These are phyloP conservation scores for Microtus ochrogaster DNA, from an alignment of 2,113 vertebrate species.

Conservation along the genomic window DNA sequence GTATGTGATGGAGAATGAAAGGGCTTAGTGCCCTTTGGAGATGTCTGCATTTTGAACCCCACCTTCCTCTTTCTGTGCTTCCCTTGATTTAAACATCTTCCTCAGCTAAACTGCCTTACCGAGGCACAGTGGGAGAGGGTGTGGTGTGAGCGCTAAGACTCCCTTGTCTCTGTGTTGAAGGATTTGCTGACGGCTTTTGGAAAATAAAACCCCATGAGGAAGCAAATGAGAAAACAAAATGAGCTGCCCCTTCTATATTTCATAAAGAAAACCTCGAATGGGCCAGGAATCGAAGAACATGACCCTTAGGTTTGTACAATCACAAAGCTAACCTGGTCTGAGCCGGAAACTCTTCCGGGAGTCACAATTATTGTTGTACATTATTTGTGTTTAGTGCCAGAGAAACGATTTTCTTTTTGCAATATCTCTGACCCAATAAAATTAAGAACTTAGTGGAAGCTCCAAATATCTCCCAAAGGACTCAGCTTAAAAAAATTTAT, in stretches of 20 bases:
- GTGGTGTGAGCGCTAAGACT: background rate
- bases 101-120: background rate
- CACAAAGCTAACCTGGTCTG: background rate
- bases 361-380: slow-evolving; percentile 28
- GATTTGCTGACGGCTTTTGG: background rate
- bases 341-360: background rate
- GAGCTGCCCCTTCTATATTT: background rate
- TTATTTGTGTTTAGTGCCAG: slow-evolving; percentile 60
- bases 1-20: background rate
- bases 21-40: background rate
- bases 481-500: slow-evolving; percentile 60
- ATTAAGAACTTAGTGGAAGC: slow-evolving; percentile 61
- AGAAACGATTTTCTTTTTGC: slow-evolving; percentile 65
- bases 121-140: background rate
- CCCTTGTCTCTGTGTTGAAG: background rate
- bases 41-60: background rate
- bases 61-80: background rate
- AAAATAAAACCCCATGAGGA: background rate
- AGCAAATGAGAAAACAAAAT: background rate
- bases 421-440: slow-evolving; percentile 61
- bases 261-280: background rate
- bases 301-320: too few relatives aligned
- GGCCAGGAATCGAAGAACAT: background rate
- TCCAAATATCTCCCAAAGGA: slow-evolving; percentile 55
- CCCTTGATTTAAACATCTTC: background rate